Base-by-base conservation (phyloP, 1,140 invertebrate genomes). In the Akabosia matsudoensis region DNA sequence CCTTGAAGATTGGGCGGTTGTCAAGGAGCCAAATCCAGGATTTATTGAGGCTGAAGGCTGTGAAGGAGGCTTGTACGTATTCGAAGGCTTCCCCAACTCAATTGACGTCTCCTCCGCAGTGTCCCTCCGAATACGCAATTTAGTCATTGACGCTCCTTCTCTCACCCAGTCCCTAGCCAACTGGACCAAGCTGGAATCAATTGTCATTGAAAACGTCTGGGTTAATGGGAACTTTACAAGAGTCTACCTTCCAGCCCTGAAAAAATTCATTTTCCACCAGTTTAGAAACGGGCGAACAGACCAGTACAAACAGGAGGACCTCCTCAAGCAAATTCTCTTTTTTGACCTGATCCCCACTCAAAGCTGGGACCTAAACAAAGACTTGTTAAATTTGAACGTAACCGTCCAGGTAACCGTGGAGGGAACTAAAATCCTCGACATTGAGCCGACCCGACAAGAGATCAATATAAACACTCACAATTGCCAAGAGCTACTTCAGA, bases 341-440 rank as follows among this genome's bases (percentile, higher is more conserved):
- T 78, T 78, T 74, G 77, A 78, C 31, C 4, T 34, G 26, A 45
- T 28, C n/a, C 30, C 30, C 7, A 64, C 28, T 22, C 33, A 74
- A 26, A 28, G 14, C 0, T 78, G 77, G 77, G 70, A 75, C 45
- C 33, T 76, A 1, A 52, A 33, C 7, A 51, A 70, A 26, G 77
- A 78, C 51, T 22, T 78, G 24, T 45, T 75, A 0, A 75, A 72
- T 56, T 33, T 78, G 0, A 31, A 31, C 2, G 51, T 74, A 1
- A 30, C 74, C 24, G 61, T 78, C 30, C 73, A 73, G 22, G 30
- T 78, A 0, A 33, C 26, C 10, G 33, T 78, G 22, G 73, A 67
- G 18, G 74, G 77, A 4, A 78, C 77, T 13, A 73, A 31, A 3
- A 37, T 78, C n/a, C 18, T 78, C 10, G 73, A 74, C 45, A 74